Percentiles rank a stretch among this genome's conserved stretches.
Conservation (phyloP, 2,888 invertebrate species). For the Habrosyne pyritoides region DNA sequence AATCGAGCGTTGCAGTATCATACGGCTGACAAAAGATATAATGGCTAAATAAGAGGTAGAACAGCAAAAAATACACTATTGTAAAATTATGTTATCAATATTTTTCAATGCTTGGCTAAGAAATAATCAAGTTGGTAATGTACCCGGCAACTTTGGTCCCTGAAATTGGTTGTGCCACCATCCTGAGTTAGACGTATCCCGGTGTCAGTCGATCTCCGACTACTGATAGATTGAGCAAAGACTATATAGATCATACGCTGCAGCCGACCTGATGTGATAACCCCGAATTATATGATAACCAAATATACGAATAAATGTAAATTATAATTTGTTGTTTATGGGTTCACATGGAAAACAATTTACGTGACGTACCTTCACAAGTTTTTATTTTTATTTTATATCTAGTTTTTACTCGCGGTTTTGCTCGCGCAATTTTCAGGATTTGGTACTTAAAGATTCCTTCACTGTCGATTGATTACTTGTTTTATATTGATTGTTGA, state of each 20-base stretch:
- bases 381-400: no score
- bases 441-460: no score
- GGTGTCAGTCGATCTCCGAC: slow-evolving; percentile 53
- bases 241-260: slow-evolving; percentile 13
- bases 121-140: slow-evolving; percentile 28
- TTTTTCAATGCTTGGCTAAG: not conserved
- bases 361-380: no score
- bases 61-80: no score
- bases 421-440: no score
- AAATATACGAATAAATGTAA: slow-evolving; percentile 18
- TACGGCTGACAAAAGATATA: no score
- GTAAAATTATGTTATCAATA: not conserved
- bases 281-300: slow-evolving; percentile 45
- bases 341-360: no score
- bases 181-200: slow-evolving; percentile 49
- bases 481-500: no score
- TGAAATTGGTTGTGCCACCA: slow-evolving; percentile 82
- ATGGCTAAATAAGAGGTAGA: no score
- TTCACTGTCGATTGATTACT: no score
- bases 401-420: no score
- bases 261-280: slow-evolving; percentile 47
- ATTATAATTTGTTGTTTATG: slow-evolving; percentile 20
- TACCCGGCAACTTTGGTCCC: slow-evolving; percentile 89
- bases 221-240: slow-evolving; percentile 23
- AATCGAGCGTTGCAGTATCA: no score